Base-by-base conservation (phyloP, 2,888 invertebrate species). In the Pseudeuparius sepicola region DNA sequence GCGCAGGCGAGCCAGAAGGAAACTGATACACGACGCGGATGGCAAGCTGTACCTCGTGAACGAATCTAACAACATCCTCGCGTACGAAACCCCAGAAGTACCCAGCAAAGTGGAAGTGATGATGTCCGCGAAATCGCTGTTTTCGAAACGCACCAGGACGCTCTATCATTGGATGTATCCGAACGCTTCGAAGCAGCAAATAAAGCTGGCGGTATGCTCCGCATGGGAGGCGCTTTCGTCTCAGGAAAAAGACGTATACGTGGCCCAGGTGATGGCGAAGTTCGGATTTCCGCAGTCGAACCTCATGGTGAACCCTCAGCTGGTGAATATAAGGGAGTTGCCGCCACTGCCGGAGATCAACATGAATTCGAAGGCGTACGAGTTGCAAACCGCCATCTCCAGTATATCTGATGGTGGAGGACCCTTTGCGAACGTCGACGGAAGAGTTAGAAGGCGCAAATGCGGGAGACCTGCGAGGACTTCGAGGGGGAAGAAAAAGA, bases 151-250 rank as follows among this genome's bases (percentile, higher is more conserved):
- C 16, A 66, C 64, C 3, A 50, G 64, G 14, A 66, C 64, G 3
- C 43, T 66, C 27, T 64, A 62, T 37, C 63, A 64, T 36, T 66
- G 66, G 66, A 57, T 65, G 51, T 63, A 63, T 41, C 66, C 66
- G 0, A 50, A 55, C 17, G 56, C 60, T 2, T 56, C 64, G 1
- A 64, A 63, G 41, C 54, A 54, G 14, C 60, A 62, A 40, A 50
- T 66, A 15, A 65, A 64, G 47, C 45, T 55, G 2, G 58, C 58
- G 1, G 60, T 65, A 2, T 49, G 57, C 2, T 49, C 54, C 16
- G 59, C 60, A 2, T 66, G 65, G 65, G 62, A 65, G 7, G 56
- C 56, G 3, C 46, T 65, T 24, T 53, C 56, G 1, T 44, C 47
- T 4, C 47, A 55, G 27, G 64, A 65, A 41, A 65, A 65, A 41